Evolutionary conservation across 2,113 vertebrate genomes (phyloP), one percentile per base, ranked within the genome.

Genomic region (Scomber japonicus): DNA sequence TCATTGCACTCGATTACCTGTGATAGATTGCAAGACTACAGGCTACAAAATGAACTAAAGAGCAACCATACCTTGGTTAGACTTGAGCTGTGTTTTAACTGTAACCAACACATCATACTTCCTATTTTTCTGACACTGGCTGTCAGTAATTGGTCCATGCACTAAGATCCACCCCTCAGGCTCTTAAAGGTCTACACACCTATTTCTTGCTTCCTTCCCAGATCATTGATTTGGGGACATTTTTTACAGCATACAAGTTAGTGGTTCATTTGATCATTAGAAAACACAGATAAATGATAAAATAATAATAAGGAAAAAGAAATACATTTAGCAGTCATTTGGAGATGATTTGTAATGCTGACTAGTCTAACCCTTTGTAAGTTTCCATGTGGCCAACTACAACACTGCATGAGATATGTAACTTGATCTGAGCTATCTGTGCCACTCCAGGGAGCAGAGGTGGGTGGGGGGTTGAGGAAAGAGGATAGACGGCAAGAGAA

Each of bases 131-230:
- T 69, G 35, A 50, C 75, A 72, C 72, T 21, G 51, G 24, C 49
- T 82, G 48, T 46, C 82, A 45, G 77, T 85, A 56, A 95, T 94
- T 94, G 93, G 94, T 70, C 65, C 62, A 59, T 74, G 55, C 56
- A 19, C 19, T 61, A 45, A 78, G 82, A 56, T 24, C 84, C 85
- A 8, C 92, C 93, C 80, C 68, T 70, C 50, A 9, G 27, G 27
- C 24, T 82, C 91, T 95, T 95, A 95, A 95, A 95, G 94, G 82
- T 80, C 80, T 85, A 94, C 60, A 80, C 70, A 85, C 82, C 65
- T 71, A 55, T 72, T 68, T 44, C 31, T 55, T 45, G 31, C 49
- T 56, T 50, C 7, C n/a, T 44, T 19, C 30, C 31, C 7, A 46
- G n/a, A 12, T 55, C 8, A 1, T 19, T 75, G 62, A 15, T 54